Conservation (phyloP, 2,113 vertebrate species). For the Hydropotes inermis region DNA sequence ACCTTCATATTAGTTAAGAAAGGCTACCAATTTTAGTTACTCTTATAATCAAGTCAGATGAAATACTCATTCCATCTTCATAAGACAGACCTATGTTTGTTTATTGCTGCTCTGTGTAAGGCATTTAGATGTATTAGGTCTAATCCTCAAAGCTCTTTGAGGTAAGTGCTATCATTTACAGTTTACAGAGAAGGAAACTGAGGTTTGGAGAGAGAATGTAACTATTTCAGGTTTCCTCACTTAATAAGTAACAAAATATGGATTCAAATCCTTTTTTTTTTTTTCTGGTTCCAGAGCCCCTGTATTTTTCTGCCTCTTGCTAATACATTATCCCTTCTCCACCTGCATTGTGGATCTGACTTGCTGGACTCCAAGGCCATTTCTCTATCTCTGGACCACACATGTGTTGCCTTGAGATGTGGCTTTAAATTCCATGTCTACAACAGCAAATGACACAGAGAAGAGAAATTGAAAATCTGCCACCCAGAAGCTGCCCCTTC, state of each 20-base stretch:
- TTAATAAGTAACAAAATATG: background rate
- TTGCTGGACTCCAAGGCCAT: background rate
- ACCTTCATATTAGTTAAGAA: background rate
- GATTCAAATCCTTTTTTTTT: background rate
- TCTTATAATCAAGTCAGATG: background rate
- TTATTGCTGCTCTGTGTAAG: background rate
- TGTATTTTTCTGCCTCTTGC: background rate
- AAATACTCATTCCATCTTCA: background rate
- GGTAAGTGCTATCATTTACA: background rate
- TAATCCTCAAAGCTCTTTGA: background rate
- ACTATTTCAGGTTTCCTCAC: background rate
- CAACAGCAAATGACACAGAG: background rate
- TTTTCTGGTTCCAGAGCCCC: background rate
- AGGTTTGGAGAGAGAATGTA: background rate
- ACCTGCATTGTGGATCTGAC: background rate
- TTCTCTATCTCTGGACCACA: background rate
- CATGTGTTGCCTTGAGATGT: background rate
- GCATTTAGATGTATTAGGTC: background rate
- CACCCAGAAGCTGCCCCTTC: conserved; percentile 1
- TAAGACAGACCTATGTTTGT: background rate
- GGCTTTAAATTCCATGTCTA: conserved; percentile 40
- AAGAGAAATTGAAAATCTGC: conserved; percentile 49
- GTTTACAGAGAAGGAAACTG: background rate
- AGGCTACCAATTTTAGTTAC: background rate
- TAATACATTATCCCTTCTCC: background rate